A percentile compares a stretch with the other conserved stretches of the same genome.
phyloP scores from a whole-genome alignment of 2,888 invertebrate genomes.

The Tupiocoris notatus region DNA sequence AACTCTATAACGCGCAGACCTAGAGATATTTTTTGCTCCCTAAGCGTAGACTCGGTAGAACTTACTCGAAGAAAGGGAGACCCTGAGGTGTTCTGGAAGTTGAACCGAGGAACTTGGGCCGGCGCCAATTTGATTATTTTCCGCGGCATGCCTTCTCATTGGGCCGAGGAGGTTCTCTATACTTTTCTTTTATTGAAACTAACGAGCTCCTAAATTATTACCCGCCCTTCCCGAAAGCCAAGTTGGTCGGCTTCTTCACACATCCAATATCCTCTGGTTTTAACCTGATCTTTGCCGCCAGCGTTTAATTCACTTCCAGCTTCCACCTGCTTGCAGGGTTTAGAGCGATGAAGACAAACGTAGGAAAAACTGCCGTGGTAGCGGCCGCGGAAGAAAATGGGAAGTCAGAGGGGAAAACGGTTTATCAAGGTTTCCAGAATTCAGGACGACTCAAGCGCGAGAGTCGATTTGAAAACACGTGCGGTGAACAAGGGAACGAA shows the following conservation, averaged over 20 bases:
- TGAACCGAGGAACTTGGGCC: constrained; percentile 21
- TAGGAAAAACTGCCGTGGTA: too few species aligned
- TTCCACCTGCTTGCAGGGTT: neutral
- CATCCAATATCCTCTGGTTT: neutral
- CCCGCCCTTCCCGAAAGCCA: neutral
- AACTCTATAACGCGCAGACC: too few species aligned
- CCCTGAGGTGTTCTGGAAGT: neutral
- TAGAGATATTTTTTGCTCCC: too few species aligned
- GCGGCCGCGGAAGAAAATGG: too few species aligned
- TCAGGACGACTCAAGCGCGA: too few species aligned
- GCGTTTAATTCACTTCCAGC: neutral
- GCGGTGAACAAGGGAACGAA: too few species aligned
- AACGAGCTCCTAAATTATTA: constrained; percentile 37
- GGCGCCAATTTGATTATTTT: constrained; percentile 38
- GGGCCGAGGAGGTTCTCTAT: neutral
- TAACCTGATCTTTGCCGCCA: neutral
- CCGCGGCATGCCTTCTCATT: neutral
- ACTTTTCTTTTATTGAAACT: constrained; percentile 32
- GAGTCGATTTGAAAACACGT: too few species aligned
- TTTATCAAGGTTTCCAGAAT: too few species aligned
- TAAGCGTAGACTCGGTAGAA: too few species aligned
- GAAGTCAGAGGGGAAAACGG: too few species aligned
- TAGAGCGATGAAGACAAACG: neutral
- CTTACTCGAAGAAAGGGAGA: too few species aligned
- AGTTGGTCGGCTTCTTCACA: neutral